Conservation (phyloP, 2,113 vertebrate species). For the Stomatorhinus ivindoensis region DNA sequence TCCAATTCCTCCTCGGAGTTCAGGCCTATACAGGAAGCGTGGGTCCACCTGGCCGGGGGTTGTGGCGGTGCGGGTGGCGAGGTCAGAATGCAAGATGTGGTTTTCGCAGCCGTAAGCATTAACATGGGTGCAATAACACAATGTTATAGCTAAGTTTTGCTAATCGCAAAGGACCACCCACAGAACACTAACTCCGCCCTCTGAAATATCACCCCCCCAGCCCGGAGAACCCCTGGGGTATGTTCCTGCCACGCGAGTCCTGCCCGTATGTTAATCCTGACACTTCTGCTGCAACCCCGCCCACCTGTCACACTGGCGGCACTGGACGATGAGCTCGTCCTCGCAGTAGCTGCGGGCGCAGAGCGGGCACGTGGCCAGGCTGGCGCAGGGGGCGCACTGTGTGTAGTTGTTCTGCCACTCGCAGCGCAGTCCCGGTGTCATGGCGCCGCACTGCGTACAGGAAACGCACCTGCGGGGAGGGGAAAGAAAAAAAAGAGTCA, state of each 20-base stretch:
- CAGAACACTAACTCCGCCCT: neutral
- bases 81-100: neutral
- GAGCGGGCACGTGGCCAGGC: slow-evolving; percentile 75
- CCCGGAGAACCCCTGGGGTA: neutral
- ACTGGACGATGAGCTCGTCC: slow-evolving; percentile 87
- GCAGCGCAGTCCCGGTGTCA: slow-evolving; percentile 77
- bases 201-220: neutral
- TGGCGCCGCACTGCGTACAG: slow-evolving; percentile 85
- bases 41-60: slow-evolving; percentile 77
- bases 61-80: neutral
- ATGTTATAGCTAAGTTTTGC: neutral
- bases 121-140: neutral
- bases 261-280: neutral
- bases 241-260: neutral
- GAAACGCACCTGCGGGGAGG: slow-evolving; percentile 78
- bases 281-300: neutral
- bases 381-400: slow-evolving; percentile 87
- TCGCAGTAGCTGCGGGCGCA: slow-evolving; percentile 73
- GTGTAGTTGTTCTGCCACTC: slow-evolving; percentile 97
- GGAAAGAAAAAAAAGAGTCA: neutral
- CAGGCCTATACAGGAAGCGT: slow-evolving; percentile 83
- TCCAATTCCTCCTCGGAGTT: slow-evolving; percentile 84
- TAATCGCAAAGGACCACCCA: neutral
- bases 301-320: slow-evolving; percentile 90
- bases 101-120: neutral